These are phyloP conservation scores for Eleginops maclovinus DNA, from an alignment of 2,113 vertebrate genomes.

Conservation along the genomic window DNA sequence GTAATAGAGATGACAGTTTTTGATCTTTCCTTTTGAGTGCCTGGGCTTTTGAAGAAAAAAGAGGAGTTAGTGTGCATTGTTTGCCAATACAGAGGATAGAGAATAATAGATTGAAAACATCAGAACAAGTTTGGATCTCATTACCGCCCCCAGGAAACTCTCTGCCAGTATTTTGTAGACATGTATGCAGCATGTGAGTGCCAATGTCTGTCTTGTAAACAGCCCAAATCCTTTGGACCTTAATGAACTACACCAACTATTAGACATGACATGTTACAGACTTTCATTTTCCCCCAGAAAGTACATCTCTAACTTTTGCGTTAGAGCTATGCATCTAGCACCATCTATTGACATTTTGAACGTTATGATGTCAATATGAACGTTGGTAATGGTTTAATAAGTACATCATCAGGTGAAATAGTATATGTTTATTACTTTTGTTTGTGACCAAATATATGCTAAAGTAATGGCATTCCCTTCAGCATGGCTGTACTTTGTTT, in stretches of 20 bases:
- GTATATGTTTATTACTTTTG: background rate
- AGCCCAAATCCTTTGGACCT: background rate
- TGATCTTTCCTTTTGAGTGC: slow-evolving; percentile 35
- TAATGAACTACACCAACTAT: background rate
- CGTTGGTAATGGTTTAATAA: no score
- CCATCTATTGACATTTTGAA: background rate
- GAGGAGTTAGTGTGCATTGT: background rate
- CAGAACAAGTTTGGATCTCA: background rate
- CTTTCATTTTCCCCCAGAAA: background rate
- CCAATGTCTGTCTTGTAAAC: background rate
- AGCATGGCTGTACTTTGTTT: background rate
- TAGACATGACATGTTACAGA: background rate
- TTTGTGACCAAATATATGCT: background rate
- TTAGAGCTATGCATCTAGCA: background rate
- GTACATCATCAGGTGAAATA: background rate
- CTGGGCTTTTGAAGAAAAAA: slow-evolving; percentile 8
- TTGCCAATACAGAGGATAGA: background rate
- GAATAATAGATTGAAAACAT: background rate
- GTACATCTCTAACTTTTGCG: background rate
- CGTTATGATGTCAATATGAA: no score
- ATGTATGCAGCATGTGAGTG: background rate
- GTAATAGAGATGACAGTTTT: background rate
- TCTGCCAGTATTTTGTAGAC: background rate
- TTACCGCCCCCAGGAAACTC: background rate
- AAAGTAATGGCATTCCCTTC: background rate